Evolutionary conservation across 2,113 vertebrate genomes (phyloP), one percentile per base, ranked within the genome.

Genomic region (Hippocampus zosterae): DNA sequence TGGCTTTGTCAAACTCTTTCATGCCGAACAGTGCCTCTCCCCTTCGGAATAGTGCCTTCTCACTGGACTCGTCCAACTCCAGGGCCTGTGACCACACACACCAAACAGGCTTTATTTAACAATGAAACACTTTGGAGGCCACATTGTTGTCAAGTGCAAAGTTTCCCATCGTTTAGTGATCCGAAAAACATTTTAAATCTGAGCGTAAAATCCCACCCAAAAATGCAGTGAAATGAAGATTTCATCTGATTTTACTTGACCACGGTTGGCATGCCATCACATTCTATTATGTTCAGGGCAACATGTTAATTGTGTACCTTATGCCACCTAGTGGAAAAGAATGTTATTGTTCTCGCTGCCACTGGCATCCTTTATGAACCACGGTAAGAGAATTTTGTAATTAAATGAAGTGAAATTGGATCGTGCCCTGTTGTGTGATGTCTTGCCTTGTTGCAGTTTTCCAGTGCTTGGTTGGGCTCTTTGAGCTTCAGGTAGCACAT

Each of bases 401-500:
- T 37, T 37, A 6, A 7, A 37, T 37, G 5, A 37, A 37, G 33
- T 37, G 33, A 37, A 37, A 37, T 37, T 37, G 33, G 33, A 37
- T 37, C 33, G 33, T 37, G 33, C 33, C 33, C 33, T 6, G 33
- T 37, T 37, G 33, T 37, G 33, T 37, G 33, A 37, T 37, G 5
- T 13, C 46, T 21, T 89, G 98, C 97, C 95, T 98, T 98, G 79
- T 97, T 92, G 86, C 97, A 99, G 84, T 88, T 96, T 52, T 98
- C 97, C 7, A 96, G 81, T 65, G 94, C 94, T n/a, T 88, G 90
- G 1, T 81, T 91, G 65, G 93, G 92, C n/a, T 97, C 94, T 46
- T 95, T 95, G 9, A 99, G 81, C 80, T 98, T 98, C 62, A 98
- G 93, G 80, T 92, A 95, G 88, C 97, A 98, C 94, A 98, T 96